Evolutionary conservation across 2,113 vertebrate genomes (phyloP).

Genomic region (Spea multiplicata): DNA sequence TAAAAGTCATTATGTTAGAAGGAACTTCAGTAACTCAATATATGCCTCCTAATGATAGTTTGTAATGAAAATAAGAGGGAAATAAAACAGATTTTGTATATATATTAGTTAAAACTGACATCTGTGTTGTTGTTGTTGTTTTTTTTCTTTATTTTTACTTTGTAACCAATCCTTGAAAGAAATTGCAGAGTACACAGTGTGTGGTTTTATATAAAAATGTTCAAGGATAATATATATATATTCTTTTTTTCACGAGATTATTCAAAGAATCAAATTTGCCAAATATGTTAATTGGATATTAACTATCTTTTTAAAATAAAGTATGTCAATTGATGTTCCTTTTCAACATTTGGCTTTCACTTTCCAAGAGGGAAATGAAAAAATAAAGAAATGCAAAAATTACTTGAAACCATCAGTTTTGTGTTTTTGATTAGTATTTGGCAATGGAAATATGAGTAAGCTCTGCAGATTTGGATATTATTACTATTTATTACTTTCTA

Average conservation of each 20-base stretch:
- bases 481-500: no score
- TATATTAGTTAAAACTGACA: conserved; percentile 19
- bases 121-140: conserved; percentile 2
- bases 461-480: not conserved
- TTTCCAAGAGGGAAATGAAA: conserved; percentile 2
- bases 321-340: conserved; percentile 10
- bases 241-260: conserved; percentile 13
- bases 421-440: conserved; percentile 36
- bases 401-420: conserved; percentile 14
- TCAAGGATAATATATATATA: conserved; percentile 11
- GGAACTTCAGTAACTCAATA: not conserved
- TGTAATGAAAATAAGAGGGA: conserved; percentile 28
- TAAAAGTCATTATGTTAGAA: conserved; percentile 21
- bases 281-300: conserved; percentile 23
- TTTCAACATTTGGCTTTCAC: conserved; percentile 19
- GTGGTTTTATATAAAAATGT: conserved; percentile 18
- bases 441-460: not conserved
- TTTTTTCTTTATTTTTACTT: conserved; percentile 8
- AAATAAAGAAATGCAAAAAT: conserved; percentile 1
- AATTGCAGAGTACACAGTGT: conserved; percentile 5
- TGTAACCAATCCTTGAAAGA: not conserved
- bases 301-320: conserved; percentile 10
- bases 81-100: conserved; percentile 28
- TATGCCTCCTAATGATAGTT: conserved; percentile 13
- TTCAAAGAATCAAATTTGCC: conserved; percentile 10